Evolutionary conservation across 2,888 invertebrate genomes (phyloP).

Genomic region (Amphipyra berbera): DNA sequence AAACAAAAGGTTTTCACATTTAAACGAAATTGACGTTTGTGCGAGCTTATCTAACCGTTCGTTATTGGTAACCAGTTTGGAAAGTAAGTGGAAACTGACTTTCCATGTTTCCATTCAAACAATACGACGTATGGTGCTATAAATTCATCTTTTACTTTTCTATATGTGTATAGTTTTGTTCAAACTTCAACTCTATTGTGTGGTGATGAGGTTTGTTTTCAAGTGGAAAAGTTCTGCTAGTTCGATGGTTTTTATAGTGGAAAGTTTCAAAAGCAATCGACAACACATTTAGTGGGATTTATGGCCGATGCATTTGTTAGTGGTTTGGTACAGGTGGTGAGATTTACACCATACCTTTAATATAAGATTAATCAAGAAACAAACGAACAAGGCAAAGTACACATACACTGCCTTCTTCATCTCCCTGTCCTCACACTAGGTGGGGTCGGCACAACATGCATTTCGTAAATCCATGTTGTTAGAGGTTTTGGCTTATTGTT

Average conservation of each 20-base stretch:
- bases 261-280: slow-evolving; percentile 40
- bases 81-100: slow-evolving; percentile 56
- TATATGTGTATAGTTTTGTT: neutral
- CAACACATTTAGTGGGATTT: slow-evolving; percentile 30
- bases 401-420: too few species aligned
- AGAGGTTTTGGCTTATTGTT: too few species aligned
- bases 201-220: slow-evolving; percentile 22
- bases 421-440: too few species aligned
- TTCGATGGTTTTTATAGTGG: slow-evolving; percentile 44
- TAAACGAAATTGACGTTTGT: slow-evolving; percentile 29
- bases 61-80: slow-evolving; percentile 45
- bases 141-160: slow-evolving; percentile 48
- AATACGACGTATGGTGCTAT: slow-evolving; percentile 42
- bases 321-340: neutral
- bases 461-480: too few species aligned
- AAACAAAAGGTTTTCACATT: slow-evolving; percentile 36
- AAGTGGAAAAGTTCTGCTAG: slow-evolving; percentile 6
- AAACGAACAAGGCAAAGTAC: too few species aligned
- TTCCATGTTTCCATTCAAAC: slow-evolving; percentile 51
- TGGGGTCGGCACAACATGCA: too few species aligned
- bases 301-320: slow-evolving; percentile 20
- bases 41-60: slow-evolving; percentile 32
- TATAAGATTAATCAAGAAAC: too few species aligned
- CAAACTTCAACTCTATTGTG: slow-evolving; percentile 5
- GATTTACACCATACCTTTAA: neutral